Percentiles rank a stretch among this genome's conserved stretches.
These are phyloP conservation scores for Camptogramma bilineatum DNA, from an alignment of 2,888 invertebrate genomes.

Conservation along the genomic window DNA sequence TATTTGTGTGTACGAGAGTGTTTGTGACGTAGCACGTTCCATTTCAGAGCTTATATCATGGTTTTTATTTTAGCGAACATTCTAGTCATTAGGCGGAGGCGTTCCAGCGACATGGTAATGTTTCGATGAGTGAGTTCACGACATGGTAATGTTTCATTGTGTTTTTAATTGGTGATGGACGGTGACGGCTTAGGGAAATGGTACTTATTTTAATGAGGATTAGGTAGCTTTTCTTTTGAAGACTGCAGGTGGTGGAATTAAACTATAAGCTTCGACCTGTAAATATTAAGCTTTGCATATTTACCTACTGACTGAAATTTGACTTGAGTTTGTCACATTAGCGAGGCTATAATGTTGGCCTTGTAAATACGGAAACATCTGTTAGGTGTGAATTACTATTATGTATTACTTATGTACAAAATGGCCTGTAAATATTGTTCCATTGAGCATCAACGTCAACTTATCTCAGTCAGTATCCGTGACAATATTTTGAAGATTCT, in stretches of 20 bases:
- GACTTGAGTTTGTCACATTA: background rate
- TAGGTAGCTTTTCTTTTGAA: slow-evolving; percentile 46
- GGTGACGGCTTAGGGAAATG: slow-evolving; percentile 60
- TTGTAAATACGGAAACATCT: slow-evolving; percentile 14
- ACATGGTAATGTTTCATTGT: slow-evolving; percentile 74
- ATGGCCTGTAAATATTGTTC: slow-evolving; percentile 8
- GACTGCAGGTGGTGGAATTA: slow-evolving; percentile 50
- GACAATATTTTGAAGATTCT: slow-evolving; percentile 20
- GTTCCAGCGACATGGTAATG: slow-evolving; percentile 65
- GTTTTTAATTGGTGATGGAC: slow-evolving; percentile 77
- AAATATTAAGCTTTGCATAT: slow-evolving; percentile 38
- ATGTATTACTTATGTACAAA: background rate
- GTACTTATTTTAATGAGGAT: slow-evolving; percentile 46
- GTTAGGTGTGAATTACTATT: slow-evolving; percentile 17
- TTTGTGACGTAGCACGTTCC: slow-evolving; percentile 54
- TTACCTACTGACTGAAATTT: slow-evolving; percentile 17
- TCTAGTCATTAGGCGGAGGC: slow-evolving; percentile 61
- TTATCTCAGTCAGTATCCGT: slow-evolving; percentile 13
- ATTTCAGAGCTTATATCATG: slow-evolving; percentile 65
- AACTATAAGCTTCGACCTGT: slow-evolving; percentile 50
- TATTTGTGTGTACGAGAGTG: slow-evolving; percentile 54
- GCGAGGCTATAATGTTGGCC: slow-evolving; percentile 15
- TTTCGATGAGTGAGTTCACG: slow-evolving; percentile 77
- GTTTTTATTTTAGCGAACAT: slow-evolving; percentile 75
- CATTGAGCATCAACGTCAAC: background rate